Percentiles rank a stretch among this genome's conserved stretches.
Conservation (phyloP, 2,888 invertebrate genomes). For the Lapara coniferarum region DNA sequence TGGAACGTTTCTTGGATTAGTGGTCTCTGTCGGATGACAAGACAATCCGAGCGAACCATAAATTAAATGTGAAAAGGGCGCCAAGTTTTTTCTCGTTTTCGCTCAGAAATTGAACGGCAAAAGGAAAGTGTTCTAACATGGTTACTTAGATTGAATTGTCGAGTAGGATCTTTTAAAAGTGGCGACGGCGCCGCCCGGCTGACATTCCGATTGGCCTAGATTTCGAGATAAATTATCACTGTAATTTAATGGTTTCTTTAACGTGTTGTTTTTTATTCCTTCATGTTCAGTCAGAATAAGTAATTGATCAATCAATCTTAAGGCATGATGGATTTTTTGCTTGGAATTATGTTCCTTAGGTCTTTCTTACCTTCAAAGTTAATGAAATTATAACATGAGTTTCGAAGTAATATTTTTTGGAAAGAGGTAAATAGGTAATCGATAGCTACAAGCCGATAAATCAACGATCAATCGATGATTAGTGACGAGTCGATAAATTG, state of each 20-base stretch:
- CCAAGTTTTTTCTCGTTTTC: slow-evolving; percentile 1
- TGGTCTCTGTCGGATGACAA: not conserved
- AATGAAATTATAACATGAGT: no score
- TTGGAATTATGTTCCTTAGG: no score
- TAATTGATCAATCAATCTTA: no score
- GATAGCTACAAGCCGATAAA: no score
- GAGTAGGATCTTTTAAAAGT: slow-evolving; percentile 9
- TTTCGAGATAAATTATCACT: slow-evolving; percentile 16
- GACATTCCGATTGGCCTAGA: slow-evolving; percentile 18
- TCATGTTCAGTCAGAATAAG: not conserved
- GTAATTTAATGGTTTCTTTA: slow-evolving; percentile 14
- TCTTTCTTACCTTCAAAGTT: no score
- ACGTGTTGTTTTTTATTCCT: not conserved
- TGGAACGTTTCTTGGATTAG: not conserved
- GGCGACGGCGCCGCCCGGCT: not conserved
- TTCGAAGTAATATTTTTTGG: no score
- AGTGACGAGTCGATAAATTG: no score
- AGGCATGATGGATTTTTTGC: not conserved
- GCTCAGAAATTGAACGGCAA: slow-evolving; percentile 18
- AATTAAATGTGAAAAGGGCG: slow-evolving; percentile 7
- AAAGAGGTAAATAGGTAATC: no score
- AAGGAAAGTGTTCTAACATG: slow-evolving; percentile 23
- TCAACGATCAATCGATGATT: no score
- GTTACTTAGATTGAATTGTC: slow-evolving; percentile 24
- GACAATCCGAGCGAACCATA: not conserved